A percentile compares a stretch with the other conserved stretches of the same genome.
These are phyloP conservation scores for Aldrovandia affinis DNA, from an alignment of 2,797 vertebrate genomes.

Conservation along the genomic window DNA sequence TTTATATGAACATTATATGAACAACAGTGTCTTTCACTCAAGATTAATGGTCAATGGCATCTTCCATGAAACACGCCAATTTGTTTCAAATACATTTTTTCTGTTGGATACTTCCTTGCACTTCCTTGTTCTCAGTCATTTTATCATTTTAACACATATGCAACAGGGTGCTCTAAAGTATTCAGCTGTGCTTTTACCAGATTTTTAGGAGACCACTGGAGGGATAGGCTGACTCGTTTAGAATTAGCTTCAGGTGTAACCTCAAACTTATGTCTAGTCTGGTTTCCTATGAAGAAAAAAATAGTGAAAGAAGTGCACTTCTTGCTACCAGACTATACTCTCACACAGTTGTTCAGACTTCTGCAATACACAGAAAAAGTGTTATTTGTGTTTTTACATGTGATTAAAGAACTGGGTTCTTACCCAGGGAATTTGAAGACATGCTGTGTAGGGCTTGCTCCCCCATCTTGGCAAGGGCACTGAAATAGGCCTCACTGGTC, in stretches of 20 bases:
- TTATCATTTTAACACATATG: too few species aligned
- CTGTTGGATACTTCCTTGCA: too few species aligned
- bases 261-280: neutral
- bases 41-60: neutral
- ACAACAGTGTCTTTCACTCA: neutral
- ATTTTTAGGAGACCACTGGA: neutral
- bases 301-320: neutral
- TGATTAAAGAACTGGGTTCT: slow-evolving; percentile 38
- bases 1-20: neutral
- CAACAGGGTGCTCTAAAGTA: neutral
- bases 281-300: neutral
- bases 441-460: slow-evolving; percentile 82
- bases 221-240: neutral
- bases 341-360: neutral
- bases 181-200: neutral
- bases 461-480: slow-evolving; percentile 85
- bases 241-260: neutral
- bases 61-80: neutral
- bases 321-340: neutral
- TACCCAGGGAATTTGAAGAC: slow-evolving; percentile 85
- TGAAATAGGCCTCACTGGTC: slow-evolving; percentile 88
- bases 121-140: too few species aligned
- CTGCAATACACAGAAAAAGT: neutral
- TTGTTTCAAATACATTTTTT: neutral
- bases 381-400: neutral